Conservation (phyloP, 2,888 invertebrate species). For the Agrenia bidenticulata region DNA sequence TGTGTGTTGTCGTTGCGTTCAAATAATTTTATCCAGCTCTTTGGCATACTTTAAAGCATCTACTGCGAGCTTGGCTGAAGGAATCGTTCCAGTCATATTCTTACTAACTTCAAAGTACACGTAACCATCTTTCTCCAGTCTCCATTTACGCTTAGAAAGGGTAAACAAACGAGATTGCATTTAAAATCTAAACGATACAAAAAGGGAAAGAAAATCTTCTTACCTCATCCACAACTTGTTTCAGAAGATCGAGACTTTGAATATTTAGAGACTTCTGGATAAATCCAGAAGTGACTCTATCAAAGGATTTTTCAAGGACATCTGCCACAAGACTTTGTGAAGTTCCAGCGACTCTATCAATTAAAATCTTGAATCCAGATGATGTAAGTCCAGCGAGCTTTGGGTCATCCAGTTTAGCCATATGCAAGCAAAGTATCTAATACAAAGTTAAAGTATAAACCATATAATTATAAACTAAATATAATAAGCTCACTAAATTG, state of each 20-base stretch:
- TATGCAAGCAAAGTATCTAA: no score
- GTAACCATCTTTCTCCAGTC: constrained; percentile 17
- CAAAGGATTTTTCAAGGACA: constrained; percentile 36
- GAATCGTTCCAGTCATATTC: constrained; percentile 21
- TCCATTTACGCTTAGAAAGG: constrained; percentile 34
- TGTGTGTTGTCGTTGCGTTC: no score
- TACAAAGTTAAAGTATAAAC: no score
- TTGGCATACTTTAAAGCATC: constrained; percentile 35
- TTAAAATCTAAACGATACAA: no score
- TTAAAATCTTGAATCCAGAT: constrained; percentile 34
- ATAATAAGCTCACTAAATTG: no score
- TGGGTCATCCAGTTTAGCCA: constrained; percentile 21
- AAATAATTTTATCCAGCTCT: constrained; percentile 43
- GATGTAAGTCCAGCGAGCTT: constrained; percentile 22
- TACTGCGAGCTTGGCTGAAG: constrained; percentile 22
- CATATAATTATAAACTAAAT: no score
- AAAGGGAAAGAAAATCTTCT: no score
- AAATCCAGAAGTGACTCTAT: constrained; percentile 14
- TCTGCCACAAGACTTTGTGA: constrained; percentile 31
- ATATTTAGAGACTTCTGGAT: constrained; percentile 27
- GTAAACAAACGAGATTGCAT: no score
- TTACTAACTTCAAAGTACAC: constrained; percentile 27
- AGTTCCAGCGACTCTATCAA: constrained; percentile 33
- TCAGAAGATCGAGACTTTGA: constrained; percentile 16
- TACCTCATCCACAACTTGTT: constrained; percentile 27